phyloP scores from a whole-genome alignment of 2,113 vertebrate genomes.

The Thunnus maccoyii region DNA sequence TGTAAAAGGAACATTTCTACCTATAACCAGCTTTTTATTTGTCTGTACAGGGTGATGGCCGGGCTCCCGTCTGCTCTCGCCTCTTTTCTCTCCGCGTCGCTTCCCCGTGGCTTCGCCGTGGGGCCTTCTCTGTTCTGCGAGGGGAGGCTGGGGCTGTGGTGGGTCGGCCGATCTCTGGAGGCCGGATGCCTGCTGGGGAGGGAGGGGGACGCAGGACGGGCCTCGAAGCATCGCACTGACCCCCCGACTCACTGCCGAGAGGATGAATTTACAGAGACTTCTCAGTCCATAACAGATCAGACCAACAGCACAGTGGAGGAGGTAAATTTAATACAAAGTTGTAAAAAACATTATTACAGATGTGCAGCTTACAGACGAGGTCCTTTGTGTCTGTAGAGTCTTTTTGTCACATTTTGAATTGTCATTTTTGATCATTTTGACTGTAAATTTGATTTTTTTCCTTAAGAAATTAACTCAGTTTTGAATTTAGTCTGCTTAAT shows the following conservation, averaged over 20 bases:
- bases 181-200: constrained; percentile 64
- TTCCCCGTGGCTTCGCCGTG: constrained; percentile 70
- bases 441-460: too few relatives aligned
- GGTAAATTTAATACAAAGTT: constrained; percentile 27
- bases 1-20: too few relatives aligned
- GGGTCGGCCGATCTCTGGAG: constrained; percentile 70
- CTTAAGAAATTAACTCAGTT: too few relatives aligned
- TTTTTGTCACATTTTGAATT: too few relatives aligned
- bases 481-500: too few relatives aligned
- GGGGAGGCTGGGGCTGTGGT: constrained; percentile 75
- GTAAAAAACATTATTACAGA: too few relatives aligned
- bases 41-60: constrained; percentile 59
- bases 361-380: not conserved
- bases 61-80: constrained; percentile 24
- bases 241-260: not conserved
- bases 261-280: not conserved
- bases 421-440: too few relatives aligned
- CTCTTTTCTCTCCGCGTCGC: constrained; percentile 54
- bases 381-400: too few relatives aligned
- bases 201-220: constrained; percentile 37
- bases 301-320: constrained; percentile 6
- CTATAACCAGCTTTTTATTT: not conserved
- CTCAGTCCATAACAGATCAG: not conserved
- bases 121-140: constrained; percentile 64
- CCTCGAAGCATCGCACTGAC: not conserved